These are phyloP conservation scores for Thelaira solivaga DNA, from an alignment of 2,888 invertebrate species.

Conservation along the genomic window DNA sequence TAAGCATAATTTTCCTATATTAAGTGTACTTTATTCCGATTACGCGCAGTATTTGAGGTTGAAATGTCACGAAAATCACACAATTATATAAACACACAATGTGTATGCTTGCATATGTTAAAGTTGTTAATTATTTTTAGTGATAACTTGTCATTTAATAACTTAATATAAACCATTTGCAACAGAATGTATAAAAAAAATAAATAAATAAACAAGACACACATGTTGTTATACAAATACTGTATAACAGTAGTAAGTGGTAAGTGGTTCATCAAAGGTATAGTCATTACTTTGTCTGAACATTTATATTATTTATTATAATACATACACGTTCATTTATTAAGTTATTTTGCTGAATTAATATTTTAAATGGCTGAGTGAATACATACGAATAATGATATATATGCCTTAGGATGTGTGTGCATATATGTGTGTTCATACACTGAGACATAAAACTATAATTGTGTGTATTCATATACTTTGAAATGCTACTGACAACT, in stretches of 20 bases:
- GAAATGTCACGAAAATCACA: too few species aligned
- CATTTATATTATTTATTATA: too few species aligned
- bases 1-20: too few species aligned
- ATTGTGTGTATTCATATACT: too few species aligned
- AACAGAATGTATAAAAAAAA: not conserved
- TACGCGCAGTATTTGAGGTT: not conserved
- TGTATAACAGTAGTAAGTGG: not conserved
- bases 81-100: not conserved
- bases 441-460: too few species aligned
- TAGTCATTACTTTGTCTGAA: not conserved
- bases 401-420: too few species aligned
- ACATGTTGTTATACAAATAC: not conserved
- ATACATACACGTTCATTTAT: too few species aligned
- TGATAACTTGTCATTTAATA: slow-evolving; percentile 41
- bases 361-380: too few species aligned
- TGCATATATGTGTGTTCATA: too few species aligned
- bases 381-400: too few species aligned
- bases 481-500: too few species aligned
- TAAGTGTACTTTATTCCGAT: not conserved
- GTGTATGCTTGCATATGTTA: slow-evolving; percentile 1
- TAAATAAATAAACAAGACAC: not conserved
- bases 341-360: too few species aligned
- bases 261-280: not conserved
- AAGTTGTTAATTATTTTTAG: slow-evolving; percentile 31
- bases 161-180: slow-evolving; percentile 26